Evolutionary conservation across 2,113 vertebrate genomes (phyloP).

Genomic region (Hippoglossus stenolepis): DNA sequence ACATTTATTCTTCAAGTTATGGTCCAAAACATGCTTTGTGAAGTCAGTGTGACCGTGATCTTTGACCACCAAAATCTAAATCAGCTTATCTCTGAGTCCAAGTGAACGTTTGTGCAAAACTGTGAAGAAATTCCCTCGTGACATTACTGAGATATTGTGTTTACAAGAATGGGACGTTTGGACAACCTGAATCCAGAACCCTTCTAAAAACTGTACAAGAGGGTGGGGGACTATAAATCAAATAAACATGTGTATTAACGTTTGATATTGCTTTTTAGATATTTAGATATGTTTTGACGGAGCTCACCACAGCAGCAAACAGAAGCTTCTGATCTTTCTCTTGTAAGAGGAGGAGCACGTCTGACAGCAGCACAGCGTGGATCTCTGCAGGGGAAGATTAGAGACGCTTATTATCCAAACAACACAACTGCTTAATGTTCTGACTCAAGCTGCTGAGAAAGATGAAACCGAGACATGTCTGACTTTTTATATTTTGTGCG

Average conservation of each 20-base stretch:
- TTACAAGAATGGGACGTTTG: too few relatives aligned
- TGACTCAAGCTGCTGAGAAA: background rate
- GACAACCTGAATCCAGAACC: background rate
- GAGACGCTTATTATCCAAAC: conserved; percentile 12
- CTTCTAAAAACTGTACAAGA: background rate
- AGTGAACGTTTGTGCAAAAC: too few relatives aligned
- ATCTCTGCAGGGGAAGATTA: conserved; percentile 82
- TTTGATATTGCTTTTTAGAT: background rate
- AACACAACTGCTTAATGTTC: background rate
- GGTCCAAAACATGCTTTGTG: too few relatives aligned
- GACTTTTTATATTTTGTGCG: background rate
- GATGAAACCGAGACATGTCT: background rate
- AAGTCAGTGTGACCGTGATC: too few relatives aligned
- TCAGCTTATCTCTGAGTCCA: too few relatives aligned
- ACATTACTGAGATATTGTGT: too few relatives aligned
- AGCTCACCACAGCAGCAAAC: conserved; percentile 91
- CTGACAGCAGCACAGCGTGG: conserved; percentile 89
- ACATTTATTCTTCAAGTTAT: too few relatives aligned
- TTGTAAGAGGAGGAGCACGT: conserved; percentile 91
- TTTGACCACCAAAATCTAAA: too few relatives aligned
- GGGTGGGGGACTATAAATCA: background rate
- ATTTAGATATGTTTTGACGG: background rate
- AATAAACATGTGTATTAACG: background rate
- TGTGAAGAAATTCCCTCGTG: too few relatives aligned
- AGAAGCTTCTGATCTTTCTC: conserved; percentile 95